Base-by-base conservation (phyloP, 2,888 invertebrate genomes). In the Trichopria drosophilae region DNA sequence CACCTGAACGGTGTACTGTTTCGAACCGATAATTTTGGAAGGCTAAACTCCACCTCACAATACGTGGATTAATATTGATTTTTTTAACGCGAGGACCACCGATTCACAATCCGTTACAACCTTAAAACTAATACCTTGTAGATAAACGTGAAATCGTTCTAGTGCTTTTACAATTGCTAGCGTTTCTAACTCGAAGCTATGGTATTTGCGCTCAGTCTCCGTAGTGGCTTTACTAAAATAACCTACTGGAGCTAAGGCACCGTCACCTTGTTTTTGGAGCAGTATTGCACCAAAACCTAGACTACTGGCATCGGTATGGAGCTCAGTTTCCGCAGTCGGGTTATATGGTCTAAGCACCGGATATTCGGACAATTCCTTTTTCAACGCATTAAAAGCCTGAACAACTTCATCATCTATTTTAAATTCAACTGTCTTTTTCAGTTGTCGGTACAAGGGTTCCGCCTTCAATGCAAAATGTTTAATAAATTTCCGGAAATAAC, bases 401-500 rank as follows among this genome's bases (percentile, higher is more conserved):
- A 49, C 13, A 20, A 48, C 35, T 44, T 35, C 29, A 6, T 31
- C 13, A 10, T 22, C 26, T 28, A 57, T 43, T 12, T 46, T 24
- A 34, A 57, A 57, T 19, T 40, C 22, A 13, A 19, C 28, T 13
- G 26, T 15, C 34, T 49, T 40, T n/a, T 39, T 40, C 29, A 52
- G 16, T 22, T 55, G 24, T 9, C 49, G 42, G 23, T 37, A 35
- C 12, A 52, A 9, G 6, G 55, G 49, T 35, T 26, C 18, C 10
- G 50, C 55, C 36, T 48, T 45, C 18, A 31, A 43, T n/a, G 57
- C 40, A 24, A 43, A 53, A 22, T 51, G 16, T 28, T 43, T 32
- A 9, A 54, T 48, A 12, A 32, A 32, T 32, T 32, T 32, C 7
- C 32, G 32, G 12, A 32, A 32, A n/a, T 32, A 32, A n/a, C 41